Conservation (phyloP, 2,888 invertebrate genomes). For the Aphodius granarius region DNA sequence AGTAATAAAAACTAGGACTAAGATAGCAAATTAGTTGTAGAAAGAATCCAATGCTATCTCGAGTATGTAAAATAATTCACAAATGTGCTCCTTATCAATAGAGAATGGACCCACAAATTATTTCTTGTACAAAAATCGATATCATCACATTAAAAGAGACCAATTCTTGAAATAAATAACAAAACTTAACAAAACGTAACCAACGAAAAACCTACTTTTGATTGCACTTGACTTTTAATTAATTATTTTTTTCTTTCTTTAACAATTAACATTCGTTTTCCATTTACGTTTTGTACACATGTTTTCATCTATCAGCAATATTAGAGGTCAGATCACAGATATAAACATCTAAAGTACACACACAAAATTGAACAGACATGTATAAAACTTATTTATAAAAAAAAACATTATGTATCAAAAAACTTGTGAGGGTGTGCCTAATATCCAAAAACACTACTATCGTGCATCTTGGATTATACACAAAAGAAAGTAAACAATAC, state of each 20-base stretch:
- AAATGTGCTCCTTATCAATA: constrained; percentile 16
- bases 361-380: background rate
- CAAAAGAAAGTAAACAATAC: background rate
- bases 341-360: constrained; percentile 9
- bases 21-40: background rate
- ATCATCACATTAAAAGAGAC: constrained; percentile 11
- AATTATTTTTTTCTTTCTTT: constrained; percentile 4
- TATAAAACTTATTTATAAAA: background rate
- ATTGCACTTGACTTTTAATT: constrained; percentile 35
- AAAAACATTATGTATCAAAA: background rate
- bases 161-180: background rate
- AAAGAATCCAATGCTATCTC: background rate
- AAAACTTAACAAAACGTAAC: constrained; percentile 29
- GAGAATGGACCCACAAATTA: constrained; percentile 21
- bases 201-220: constrained; percentile 39
- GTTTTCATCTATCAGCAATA: constrained; percentile 41
- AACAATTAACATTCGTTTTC: constrained; percentile 29
- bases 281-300: constrained; percentile 40
- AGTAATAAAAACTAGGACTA: background rate
- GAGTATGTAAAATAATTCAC: background rate
- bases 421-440: background rate
- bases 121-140: constrained; percentile 1
- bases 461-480: background rate
- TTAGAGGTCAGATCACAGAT: constrained; percentile 49
- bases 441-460: background rate